Base-by-base conservation (phyloP, 1,140 invertebrate genomes). In the Tetramorium alpestre region DNA sequence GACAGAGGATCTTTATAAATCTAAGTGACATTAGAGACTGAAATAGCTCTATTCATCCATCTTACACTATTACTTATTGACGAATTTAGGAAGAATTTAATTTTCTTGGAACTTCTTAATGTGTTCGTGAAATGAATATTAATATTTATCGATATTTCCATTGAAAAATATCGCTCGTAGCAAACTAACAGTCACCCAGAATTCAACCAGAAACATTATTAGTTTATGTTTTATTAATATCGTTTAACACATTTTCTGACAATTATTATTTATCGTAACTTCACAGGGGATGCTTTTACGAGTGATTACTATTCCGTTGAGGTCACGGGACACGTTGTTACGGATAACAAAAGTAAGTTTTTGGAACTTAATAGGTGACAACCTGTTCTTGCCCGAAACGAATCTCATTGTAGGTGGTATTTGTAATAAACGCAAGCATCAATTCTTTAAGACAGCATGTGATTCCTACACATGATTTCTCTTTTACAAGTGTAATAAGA, bases 401-500 rank as follows among this genome's bases (percentile, higher is more conserved):
- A 60, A 60, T 25, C 4, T 22, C 56, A 13, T 25, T 8, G 2
- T 60, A 22, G 56, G 56, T 60, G 22, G 56, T 60, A 7, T 6
- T 33, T 4, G 33, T 4, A 33, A 54, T 56, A 60, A 58, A 18
- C 22, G 5, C 56, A 13, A 25, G 41, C 18, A 0, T 44, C 28
- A 51, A 76, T 76, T 60, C 25, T 60, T 60, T 11, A n/a, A 62
- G 80, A 75, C 56, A 65, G 69, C 69, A 47, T 91, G 87, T 25
- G 90, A 88, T 60, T 65, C 64, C 69, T 56, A 81, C 69, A 65
- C 58, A 58, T 41, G 33, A 18, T 65, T 65, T 65, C 33, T n/a
- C 41, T 60, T 51, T 13, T 33, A 60, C 18, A 33, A 18, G 69
- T 77, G 70, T 82, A 60, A 56, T 22, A 69, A 58, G 47, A 16